Evolutionary conservation across 2,888 invertebrate genomes (phyloP).

Genomic region (Lithodes maja): DNA sequence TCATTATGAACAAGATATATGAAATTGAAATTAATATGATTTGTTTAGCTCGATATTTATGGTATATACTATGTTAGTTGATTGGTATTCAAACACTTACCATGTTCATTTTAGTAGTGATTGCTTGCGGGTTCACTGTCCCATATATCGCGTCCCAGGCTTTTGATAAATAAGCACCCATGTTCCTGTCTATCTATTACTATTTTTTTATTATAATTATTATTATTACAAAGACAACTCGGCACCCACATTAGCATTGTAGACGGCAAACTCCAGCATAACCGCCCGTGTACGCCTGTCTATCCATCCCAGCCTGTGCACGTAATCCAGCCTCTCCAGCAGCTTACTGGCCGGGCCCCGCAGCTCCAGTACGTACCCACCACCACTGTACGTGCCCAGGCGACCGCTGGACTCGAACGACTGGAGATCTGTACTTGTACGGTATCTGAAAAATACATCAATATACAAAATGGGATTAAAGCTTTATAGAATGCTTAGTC

Average conservation of each 20-base stretch:
- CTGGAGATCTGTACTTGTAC: conserved; percentile 73
- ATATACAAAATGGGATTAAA: not conserved
- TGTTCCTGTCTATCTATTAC: too few relatives aligned
- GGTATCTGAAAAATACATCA: conserved; percentile 71
- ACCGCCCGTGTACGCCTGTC: conserved; percentile 77
- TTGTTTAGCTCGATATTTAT: too few relatives aligned
- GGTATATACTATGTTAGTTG: too few relatives aligned
- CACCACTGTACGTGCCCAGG: conserved; percentile 75
- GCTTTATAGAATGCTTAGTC: not conserved
- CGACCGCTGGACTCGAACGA: conserved; percentile 75
- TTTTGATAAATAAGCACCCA: too few relatives aligned
- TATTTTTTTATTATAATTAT: too few relatives aligned
- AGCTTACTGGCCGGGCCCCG: conserved; percentile 72
- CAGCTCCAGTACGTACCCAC: conserved; percentile 75
- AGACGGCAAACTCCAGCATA: conserved; percentile 77
- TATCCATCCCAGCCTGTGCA: conserved; percentile 75
- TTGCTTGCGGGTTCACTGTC: too few relatives aligned
- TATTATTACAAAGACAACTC: too few relatives aligned
- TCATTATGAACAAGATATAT: too few relatives aligned
- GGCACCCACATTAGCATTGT: conserved; percentile 74
- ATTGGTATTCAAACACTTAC: too few relatives aligned
- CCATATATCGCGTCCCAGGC: too few relatives aligned
- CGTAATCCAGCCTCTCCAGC: conserved; percentile 72
- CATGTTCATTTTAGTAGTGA: too few relatives aligned
- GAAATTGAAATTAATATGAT: too few relatives aligned